These are phyloP conservation scores for Drosophila insularis DNA, from an alignment of 1,140 invertebrate species.

Conservation along the genomic window DNA sequence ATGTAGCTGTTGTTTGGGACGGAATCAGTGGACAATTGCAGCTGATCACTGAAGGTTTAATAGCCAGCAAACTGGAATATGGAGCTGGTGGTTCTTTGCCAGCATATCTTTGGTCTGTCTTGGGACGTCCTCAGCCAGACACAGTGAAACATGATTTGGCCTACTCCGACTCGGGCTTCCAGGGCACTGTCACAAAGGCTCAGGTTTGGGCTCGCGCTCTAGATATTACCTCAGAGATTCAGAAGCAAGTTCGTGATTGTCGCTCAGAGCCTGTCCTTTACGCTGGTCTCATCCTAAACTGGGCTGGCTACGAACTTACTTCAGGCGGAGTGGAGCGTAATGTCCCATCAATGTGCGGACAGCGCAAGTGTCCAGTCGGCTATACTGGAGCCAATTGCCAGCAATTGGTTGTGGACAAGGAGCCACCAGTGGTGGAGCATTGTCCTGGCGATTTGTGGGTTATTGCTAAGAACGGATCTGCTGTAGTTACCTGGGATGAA, in stretches of 20 bases:
- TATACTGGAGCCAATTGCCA: slow-evolving; percentile 93
- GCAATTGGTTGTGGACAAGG: slow-evolving; percentile 92
- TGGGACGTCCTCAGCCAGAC: slow-evolving; percentile 93
- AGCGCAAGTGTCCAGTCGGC: slow-evolving; percentile 92
- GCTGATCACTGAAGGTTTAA: slow-evolving; percentile 95
- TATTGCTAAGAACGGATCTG: slow-evolving; percentile 94
- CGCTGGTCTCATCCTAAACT: slow-evolving; percentile 92
- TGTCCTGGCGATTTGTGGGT: slow-evolving; percentile 97
- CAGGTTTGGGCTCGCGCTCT: slow-evolving; percentile 96
- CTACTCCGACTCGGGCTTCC: slow-evolving; percentile 94
- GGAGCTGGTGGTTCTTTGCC: slow-evolving; percentile 90
- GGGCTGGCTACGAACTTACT: slow-evolving; percentile 95
- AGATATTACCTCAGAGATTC: slow-evolving; percentile 95
- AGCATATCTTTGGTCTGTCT: slow-evolving; percentile 93
- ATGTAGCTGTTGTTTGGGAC: slow-evolving; percentile 96
- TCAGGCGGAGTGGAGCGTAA: slow-evolving; percentile 94
- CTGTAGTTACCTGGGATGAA: slow-evolving; percentile 96
- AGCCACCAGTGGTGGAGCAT: slow-evolving; percentile 92
- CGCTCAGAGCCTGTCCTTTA: slow-evolving; percentile 95
- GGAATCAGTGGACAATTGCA: slow-evolving; percentile 91
- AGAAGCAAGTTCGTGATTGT: slow-evolving; percentile 95
- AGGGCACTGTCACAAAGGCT: slow-evolving; percentile 96
- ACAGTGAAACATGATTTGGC: slow-evolving; percentile 85
- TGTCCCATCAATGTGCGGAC: slow-evolving; percentile 95
- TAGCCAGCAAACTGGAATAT: slow-evolving; percentile 95